Evolutionary conservation across 2,888 invertebrate genomes (phyloP), one percentile per base, ranked within the genome.

Genomic region (Drosophila limbata): DNA sequence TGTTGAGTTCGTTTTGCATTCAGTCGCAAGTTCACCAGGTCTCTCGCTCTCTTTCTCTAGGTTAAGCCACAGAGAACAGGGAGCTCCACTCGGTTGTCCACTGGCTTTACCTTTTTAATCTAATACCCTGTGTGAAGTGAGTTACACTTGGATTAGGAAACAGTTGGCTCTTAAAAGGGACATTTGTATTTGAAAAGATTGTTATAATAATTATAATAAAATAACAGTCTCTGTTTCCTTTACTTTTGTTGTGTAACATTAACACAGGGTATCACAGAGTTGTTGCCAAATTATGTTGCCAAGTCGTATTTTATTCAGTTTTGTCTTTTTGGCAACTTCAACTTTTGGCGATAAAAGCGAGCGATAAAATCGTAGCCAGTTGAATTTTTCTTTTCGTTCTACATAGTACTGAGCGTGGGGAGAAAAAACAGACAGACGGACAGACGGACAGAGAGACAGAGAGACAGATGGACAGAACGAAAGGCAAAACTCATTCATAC

Each of bases 1-100:
- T 92, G 90, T 87, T 90, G 87, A 90, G 83, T 81, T 70, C 82
- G 71, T 68, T 78, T 67, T 82, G 73, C 69, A 72, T 56, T 77
- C 74, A 68, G 62, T 70, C 50, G 66, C 76, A 76, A 80, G 71
- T 82, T 75, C 75, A 65, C 57, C 45, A 65, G 50, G 56, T 72
- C 64, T 60, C 56, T 42, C 13, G 33, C 59, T 44, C 71, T 64
- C 42, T 44, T 21, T 60, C 75, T 60, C 44, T 70, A 28, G 75
- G 73, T 73, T 79, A 79, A 85, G 53, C 84, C 72, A 67, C 74
- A 52, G 40, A 65, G 19, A 33, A 69, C 74, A 52, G 40, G 61
- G 19, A 33, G 52, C 67, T 59, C 45, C 48, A 48, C 52, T 53
- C 31, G 52, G 42, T 57, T 44, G 44, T 19, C 28, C 17, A 28